phyloP scores from a whole-genome alignment of 2,113 vertebrate species.

The Hemicordylus capensis region DNA sequence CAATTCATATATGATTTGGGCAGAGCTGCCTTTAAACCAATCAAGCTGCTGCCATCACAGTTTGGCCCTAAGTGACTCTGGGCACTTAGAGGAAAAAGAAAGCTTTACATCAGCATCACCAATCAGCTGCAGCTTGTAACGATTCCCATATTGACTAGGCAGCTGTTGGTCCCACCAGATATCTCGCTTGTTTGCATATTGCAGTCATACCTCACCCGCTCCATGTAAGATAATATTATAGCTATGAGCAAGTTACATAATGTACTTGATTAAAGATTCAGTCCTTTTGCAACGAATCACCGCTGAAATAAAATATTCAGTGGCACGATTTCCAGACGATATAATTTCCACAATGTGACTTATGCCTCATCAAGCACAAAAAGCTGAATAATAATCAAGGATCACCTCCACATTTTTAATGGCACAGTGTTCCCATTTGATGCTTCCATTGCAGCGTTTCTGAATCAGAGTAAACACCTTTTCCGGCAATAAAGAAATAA shows the following conservation, averaged over 20 bases:
- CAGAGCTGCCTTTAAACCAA: neutral
- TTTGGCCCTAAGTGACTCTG: too few relatives aligned
- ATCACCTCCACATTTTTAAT: slow-evolving; percentile 62
- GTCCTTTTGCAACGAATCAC: slow-evolving; percentile 60
- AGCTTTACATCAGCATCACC: neutral
- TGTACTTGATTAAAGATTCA: slow-evolving; percentile 64
- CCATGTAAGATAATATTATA: slow-evolving; percentile 37
- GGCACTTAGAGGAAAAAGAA: neutral
- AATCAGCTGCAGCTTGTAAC: neutral
- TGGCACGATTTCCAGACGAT: slow-evolving; percentile 63
- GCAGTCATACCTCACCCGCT: slow-evolving; percentile 35
- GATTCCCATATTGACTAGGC: neutral
- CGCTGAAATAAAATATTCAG: slow-evolving; percentile 70
- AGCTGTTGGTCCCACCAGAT: neutral
- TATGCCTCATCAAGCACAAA: slow-evolving; percentile 65
- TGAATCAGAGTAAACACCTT: slow-evolving; percentile 51
- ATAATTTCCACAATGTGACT: slow-evolving; percentile 63
- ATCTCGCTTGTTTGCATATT: slow-evolving; percentile 15
- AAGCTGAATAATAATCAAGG: slow-evolving; percentile 70
- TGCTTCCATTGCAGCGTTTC: slow-evolving; percentile 49
- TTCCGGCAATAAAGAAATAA: slow-evolving; percentile 19
- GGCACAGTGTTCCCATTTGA: slow-evolving; percentile 45
- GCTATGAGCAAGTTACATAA: slow-evolving; percentile 44
- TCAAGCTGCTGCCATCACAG: neutral
- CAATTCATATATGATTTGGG: neutral